A percentile compares a stretch with the other conserved stretches of the same genome.
Conservation (phyloP, 2,797 vertebrate genomes). For the Melanotaenia maccullochi region DNA sequence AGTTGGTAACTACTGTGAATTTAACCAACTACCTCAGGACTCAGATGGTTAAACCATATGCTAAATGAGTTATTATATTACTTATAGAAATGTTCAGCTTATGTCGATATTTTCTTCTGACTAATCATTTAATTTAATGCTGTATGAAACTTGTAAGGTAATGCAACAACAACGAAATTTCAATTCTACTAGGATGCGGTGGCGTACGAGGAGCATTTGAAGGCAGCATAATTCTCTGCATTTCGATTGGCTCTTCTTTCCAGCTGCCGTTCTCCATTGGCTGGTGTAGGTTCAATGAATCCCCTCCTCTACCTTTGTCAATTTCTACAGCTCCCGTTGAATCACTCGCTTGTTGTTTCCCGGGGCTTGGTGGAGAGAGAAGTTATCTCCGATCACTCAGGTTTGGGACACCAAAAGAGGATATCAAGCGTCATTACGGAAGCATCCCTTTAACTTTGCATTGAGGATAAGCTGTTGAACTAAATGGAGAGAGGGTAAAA, state of each 20-base stretch:
- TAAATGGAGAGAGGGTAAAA: conserved; percentile 29
- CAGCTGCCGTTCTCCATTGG: conserved; percentile 71
- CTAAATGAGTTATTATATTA: no score
- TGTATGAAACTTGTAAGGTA: no score
- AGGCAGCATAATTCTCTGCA: conserved; percentile 35
- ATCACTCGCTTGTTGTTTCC: conserved; percentile 71
- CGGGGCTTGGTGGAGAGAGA: conserved; percentile 47
- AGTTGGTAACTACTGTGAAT: no score
- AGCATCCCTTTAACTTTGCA: conserved; percentile 8
- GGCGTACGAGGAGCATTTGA: conserved; percentile 32
- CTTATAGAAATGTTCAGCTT: no score
- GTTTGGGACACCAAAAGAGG: conserved; percentile 17
- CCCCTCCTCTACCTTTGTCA: conserved; percentile 86
- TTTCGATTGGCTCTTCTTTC: conserved; percentile 72
- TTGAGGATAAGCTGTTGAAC: conserved; percentile 5
- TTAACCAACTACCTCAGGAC: no score
- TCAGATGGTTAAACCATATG: no score
- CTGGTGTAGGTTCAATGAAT: conserved; percentile 67
- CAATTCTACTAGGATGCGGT: accelerated
- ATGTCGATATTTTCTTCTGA: no score
- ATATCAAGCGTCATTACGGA: not conserved
- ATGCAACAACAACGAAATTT: no score
- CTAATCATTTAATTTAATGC: no score
- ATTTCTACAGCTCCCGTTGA: conserved; percentile 82
- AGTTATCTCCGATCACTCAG: conserved; percentile 9